phyloP scores from a whole-genome alignment of 2,888 invertebrate genomes.

The Parochlus steinenii region DNA sequence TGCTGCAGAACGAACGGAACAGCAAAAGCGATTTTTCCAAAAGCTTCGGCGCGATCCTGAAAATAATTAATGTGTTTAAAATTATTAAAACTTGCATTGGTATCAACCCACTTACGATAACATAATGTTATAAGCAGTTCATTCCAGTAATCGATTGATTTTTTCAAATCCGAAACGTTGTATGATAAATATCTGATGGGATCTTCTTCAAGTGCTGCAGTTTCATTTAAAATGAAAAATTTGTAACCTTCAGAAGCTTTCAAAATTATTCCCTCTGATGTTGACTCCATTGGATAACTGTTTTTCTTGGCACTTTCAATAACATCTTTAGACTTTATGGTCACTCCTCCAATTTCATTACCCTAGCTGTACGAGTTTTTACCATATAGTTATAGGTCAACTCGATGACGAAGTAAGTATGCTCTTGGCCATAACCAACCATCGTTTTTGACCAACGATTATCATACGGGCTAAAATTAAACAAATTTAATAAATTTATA shows the following conservation, averaged over 20 bases:
- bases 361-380: constrained; percentile 69
- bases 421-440: constrained; percentile 95
- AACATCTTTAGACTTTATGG: constrained; percentile 61
- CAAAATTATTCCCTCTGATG: constrained; percentile 43
- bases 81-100: constrained; percentile 47
- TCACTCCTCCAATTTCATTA: constrained; percentile 81
- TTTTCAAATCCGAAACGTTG: constrained; percentile 56
- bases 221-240: constrained; percentile 61
- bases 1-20: constrained; percentile 64
- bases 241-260: constrained; percentile 87
- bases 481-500: too few relatives aligned
- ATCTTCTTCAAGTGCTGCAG: constrained; percentile 51
- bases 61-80: constrained; percentile 19
- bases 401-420: constrained; percentile 87
- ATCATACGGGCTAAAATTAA: constrained; percentile 93
- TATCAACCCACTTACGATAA: constrained; percentile 42
- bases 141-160: constrained; percentile 73
- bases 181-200: constrained; percentile 67
- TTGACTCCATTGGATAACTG: constrained; percentile 54
- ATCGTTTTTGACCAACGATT: constrained; percentile 99
- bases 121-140: constrained; percentile 57
- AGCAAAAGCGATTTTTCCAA: constrained; percentile 89
- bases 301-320: constrained; percentile 51
- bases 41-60: constrained; percentile 66
- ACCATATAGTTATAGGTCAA: constrained; percentile 96